Evolutionary conservation across 1,140 invertebrate species (phyloP).

Genomic region (Brachionus asplanchnoidis): DNA sequence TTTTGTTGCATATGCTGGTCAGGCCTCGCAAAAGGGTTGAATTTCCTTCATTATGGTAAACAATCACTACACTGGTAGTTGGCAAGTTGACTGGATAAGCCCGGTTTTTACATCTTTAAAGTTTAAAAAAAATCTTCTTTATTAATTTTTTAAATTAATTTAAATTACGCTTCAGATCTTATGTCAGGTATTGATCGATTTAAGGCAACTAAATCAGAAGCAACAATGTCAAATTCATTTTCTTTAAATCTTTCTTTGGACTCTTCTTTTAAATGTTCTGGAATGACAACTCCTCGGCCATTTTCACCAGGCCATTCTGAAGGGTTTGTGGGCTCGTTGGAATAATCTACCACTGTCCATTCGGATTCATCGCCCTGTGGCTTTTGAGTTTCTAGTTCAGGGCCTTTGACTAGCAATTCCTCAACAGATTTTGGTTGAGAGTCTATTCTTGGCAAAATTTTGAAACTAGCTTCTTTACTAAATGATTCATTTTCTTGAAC

Average conservation of each 20-base stretch:
- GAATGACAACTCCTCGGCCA: neutral
- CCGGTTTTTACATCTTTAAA: slow-evolving; percentile 60
- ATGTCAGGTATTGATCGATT: slow-evolving; percentile 88
- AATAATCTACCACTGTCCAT: neutral
- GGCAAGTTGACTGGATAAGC: slow-evolving; percentile 49
- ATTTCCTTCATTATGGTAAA: slow-evolving; percentile 97
- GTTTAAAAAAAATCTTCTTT: slow-evolving; percentile 43
- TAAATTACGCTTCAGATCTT: slow-evolving; percentile 66
- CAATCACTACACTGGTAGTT: slow-evolving; percentile 82
- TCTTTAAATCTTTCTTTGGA: slow-evolving; percentile 38
- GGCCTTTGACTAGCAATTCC: neutral
- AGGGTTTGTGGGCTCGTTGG: neutral
- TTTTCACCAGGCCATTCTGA: slow-evolving; percentile 38
- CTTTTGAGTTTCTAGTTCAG: neutral
- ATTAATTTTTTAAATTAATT: too few relatives aligned
- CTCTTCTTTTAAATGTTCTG: slow-evolving; percentile 1
- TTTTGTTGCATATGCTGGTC: slow-evolving; percentile 92
- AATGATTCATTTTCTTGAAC: neutral
- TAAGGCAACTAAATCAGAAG: slow-evolving; percentile 92
- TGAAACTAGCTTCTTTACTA: neutral
- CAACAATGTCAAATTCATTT: slow-evolving; percentile 96
- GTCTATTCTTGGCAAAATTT: neutral
- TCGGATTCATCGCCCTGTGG: neutral
- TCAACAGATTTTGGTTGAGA: neutral
- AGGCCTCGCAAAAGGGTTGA: slow-evolving; percentile 86